Evolutionary conservation across 2,888 invertebrate species (phyloP).

Genomic region (Macaria notata): DNA sequence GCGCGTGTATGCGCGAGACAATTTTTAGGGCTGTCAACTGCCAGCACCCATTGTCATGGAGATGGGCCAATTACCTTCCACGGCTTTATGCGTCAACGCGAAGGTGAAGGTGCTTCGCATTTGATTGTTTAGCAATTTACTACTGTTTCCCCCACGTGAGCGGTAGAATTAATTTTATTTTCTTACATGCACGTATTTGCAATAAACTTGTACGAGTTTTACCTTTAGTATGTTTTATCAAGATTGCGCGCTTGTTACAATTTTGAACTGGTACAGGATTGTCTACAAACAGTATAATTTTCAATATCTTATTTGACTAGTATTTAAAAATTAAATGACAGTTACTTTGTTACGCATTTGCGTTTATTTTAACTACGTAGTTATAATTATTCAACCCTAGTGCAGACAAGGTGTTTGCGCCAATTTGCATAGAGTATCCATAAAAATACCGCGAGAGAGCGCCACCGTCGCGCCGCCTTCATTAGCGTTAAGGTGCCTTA

Average conservation of each 20-base stretch:
- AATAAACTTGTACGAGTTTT: no score
- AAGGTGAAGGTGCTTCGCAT: conserved; percentile 11
- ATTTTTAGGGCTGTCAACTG: conserved; percentile 45
- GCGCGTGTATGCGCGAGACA: conserved; percentile 24
- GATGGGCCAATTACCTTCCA: conserved; percentile 31
- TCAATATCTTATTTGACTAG: no score
- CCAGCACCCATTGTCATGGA: conserved; percentile 41
- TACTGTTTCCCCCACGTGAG: no score
- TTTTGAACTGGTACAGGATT: no score
- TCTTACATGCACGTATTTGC: no score
- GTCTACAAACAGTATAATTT: no score
- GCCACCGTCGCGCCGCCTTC: conserved; percentile 32
- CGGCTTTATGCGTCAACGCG: conserved; percentile 20
- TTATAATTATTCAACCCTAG: conserved; percentile 26
- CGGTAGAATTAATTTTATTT: no score
- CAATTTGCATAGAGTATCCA: conserved; percentile 52
- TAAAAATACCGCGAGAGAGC: conserved; percentile 38
- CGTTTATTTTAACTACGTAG: no score
- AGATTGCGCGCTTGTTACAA: no score
- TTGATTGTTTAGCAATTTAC: no score
- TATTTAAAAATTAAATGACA: no score
- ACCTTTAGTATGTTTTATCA: no score
- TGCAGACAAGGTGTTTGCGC: conserved; percentile 42
- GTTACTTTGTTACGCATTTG: not conserved
- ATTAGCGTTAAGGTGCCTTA: conserved; percentile 30